Evolutionary conservation across 2,888 invertebrate genomes (phyloP).

Genomic region (Amphipoea oculea): DNA sequence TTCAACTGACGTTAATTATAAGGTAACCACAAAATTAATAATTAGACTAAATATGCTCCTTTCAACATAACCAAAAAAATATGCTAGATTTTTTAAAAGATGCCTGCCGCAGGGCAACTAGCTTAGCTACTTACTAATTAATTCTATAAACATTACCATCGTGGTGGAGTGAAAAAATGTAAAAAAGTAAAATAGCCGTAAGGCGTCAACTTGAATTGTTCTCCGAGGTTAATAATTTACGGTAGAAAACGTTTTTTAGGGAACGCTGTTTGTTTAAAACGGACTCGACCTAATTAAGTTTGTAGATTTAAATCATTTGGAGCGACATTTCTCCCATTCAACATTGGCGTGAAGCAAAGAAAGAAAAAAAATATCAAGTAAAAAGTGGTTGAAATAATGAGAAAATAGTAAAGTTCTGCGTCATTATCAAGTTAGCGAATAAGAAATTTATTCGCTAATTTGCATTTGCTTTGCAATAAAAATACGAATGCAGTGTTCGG

Average conservation of each 20-base stretch:
- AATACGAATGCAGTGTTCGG: background rate
- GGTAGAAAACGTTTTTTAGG: conserved; percentile 57
- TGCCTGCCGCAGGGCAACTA: conserved; percentile 16
- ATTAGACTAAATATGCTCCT: background rate
- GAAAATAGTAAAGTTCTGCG: background rate
- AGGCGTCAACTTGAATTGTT: conserved; percentile 63
- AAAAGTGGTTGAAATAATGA: conserved; percentile 5
- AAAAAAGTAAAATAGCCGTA: conserved; percentile 26
- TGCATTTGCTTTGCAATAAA: background rate
- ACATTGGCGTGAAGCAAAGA: conserved; percentile 39
- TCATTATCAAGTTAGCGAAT: conserved; percentile 18
- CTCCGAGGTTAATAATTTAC: conserved; percentile 62
- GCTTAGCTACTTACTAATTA: conserved; percentile 45
- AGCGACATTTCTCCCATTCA: conserved; percentile 36
- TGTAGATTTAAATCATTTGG: conserved; percentile 58
- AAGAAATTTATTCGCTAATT: conserved; percentile 11
- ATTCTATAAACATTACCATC: conserved; percentile 61
- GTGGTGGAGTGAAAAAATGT: conserved; percentile 41
- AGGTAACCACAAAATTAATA: background rate
- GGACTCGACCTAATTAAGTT: conserved; percentile 55
- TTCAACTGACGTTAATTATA: background rate
- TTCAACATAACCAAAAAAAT: background rate
- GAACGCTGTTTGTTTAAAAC: conserved; percentile 49
- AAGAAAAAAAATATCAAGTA: conserved; percentile 4
- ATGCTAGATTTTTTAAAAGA: conserved; percentile 24